Conservation (phyloP, 2,797 vertebrate genomes). For the Sebastes diaconus region DNA sequence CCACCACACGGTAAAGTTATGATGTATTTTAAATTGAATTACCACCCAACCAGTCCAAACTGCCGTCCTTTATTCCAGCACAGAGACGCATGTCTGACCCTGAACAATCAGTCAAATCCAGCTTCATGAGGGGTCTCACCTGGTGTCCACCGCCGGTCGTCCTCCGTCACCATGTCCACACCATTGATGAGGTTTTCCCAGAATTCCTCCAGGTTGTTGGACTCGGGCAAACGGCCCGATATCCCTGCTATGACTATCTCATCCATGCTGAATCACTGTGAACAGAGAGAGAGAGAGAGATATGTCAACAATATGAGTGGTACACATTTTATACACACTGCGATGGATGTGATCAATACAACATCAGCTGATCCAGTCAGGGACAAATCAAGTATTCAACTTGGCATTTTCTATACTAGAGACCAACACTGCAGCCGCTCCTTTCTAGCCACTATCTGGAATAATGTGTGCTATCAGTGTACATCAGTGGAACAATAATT, state of each 20-base stretch:
- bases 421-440: not conserved
- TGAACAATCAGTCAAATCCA: not conserved
- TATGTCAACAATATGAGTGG: not conserved
- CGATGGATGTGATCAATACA: not conserved
- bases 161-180: slow-evolving; percentile 98
- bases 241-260: slow-evolving; percentile 96
- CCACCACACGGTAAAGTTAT: not conserved
- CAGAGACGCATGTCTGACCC: not conserved
- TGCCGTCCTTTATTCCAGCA: not conserved
- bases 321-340: not conserved
- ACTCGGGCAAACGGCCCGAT: slow-evolving; percentile 92
- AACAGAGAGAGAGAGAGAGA: not conserved
- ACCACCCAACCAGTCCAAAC: not conserved
- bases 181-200: slow-evolving; percentile 95
- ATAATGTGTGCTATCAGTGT: not conserved
- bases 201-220: slow-evolving; percentile 93
- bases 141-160: slow-evolving; percentile 94
- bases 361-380: not conserved
- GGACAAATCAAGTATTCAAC: not conserved
- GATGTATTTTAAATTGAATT: not conserved
- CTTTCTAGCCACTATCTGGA: too few species aligned
- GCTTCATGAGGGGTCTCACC: slow-evolving; percentile 76
- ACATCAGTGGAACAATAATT: not conserved
- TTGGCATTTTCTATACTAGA: not conserved
- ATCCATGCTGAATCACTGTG: slow-evolving; percentile 87